Evolutionary conservation across 2,113 vertebrate genomes (phyloP).

Genomic region (Burhinus oedicnemus): DNA sequence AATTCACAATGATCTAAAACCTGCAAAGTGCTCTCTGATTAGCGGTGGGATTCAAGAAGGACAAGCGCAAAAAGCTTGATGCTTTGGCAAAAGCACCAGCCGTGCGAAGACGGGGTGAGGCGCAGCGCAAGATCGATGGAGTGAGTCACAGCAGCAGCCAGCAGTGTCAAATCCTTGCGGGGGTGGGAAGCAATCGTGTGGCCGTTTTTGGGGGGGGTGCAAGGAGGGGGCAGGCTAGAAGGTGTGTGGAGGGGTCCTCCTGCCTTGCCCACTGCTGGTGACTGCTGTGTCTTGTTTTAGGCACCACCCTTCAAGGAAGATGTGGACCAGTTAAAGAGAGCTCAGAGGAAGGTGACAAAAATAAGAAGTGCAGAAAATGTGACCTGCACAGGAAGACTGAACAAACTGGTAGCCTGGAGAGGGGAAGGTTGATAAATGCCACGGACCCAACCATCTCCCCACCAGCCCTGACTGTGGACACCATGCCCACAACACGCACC

Average conservation of each 20-base stretch:
- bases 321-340: not conserved
- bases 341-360: not conserved
- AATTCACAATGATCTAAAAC: constrained; percentile 44
- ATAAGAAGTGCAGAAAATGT: not conserved
- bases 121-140: not conserved
- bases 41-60: not conserved
- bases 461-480: not conserved
- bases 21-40: not conserved
- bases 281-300: not conserved
- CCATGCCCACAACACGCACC: rapidly evolving
- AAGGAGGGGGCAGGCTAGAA: not conserved
- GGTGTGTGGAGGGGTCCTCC: not conserved
- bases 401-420: not conserved
- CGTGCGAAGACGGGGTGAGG: not conserved
- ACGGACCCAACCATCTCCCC: rapidly evolving
- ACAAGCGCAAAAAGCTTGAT: not conserved
- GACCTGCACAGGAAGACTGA: not conserved
- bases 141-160: not conserved
- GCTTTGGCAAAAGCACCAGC: not conserved
- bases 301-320: not conserved
- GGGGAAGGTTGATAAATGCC: not conserved
- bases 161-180: rapidly evolving
- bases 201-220: not conserved
- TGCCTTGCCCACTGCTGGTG: not conserved
- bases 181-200: rapidly evolving